A percentile compares a stretch with the other conserved stretches of the same genome.
Conservation (phyloP, 1,140 invertebrate species). For the Drosophila asahinai region DNA sequence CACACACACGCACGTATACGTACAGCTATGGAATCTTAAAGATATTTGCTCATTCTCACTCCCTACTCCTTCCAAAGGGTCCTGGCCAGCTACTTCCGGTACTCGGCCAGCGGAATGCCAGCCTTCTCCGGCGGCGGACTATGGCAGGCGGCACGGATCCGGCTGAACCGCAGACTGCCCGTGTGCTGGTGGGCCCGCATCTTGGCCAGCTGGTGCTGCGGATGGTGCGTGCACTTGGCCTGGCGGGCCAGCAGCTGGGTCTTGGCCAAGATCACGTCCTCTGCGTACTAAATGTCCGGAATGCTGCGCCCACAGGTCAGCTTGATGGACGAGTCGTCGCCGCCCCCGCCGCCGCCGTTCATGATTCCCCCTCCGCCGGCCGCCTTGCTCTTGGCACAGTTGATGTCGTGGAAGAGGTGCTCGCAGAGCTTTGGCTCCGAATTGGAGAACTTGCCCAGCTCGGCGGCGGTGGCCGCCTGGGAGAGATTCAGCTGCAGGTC, state of each 20-base stretch:
- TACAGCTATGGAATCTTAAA: slow-evolving; percentile 48
- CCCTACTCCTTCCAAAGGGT: slow-evolving; percentile 5
- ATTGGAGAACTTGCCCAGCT: slow-evolving; percentile 80
- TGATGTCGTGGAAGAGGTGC: slow-evolving; percentile 80
- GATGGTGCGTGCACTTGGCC: slow-evolving; percentile 68
- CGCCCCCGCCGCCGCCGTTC: background rate
- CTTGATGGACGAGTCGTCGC: slow-evolving; percentile 44
- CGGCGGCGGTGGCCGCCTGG: slow-evolving; percentile 58
- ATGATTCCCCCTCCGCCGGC: slow-evolving; percentile 16
- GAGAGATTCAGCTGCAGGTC: slow-evolving; percentile 78
- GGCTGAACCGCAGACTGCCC: slow-evolving; percentile 59
- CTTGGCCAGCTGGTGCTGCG: slow-evolving; percentile 65
- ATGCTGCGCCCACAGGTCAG: slow-evolving; percentile 66
- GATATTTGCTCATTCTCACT: slow-evolving; percentile 42
- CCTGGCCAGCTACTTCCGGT: slow-evolving; percentile 55
- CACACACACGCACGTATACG: slow-evolving; percentile 37
- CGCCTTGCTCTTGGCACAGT: slow-evolving; percentile 82
- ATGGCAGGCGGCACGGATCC: slow-evolving; percentile 74
- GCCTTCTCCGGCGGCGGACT: slow-evolving; percentile 65
- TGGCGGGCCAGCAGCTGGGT: slow-evolving; percentile 66
- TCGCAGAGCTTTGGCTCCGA: slow-evolving; percentile 84
- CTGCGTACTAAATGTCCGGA: slow-evolving; percentile 85
- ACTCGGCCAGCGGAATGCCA: slow-evolving; percentile 56
- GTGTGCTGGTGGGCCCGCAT: slow-evolving; percentile 40
- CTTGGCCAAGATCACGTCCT: slow-evolving; percentile 83